Evolutionary conservation across 2,888 invertebrate species (phyloP).

Genomic region (Lasioglossum zephyrum): DNA sequence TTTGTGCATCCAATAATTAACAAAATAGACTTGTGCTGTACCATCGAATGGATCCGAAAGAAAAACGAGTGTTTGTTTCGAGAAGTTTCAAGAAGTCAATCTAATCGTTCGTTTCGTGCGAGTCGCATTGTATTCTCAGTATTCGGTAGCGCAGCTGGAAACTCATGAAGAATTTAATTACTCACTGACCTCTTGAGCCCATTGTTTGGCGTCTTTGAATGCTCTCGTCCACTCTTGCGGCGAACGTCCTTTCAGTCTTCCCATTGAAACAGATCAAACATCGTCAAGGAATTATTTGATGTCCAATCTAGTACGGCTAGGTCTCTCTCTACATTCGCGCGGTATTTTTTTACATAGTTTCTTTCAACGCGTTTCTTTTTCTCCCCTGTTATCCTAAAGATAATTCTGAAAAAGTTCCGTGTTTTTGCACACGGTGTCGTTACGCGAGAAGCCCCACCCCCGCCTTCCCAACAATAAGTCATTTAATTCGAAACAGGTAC

Average conservation of each 20-base stretch:
- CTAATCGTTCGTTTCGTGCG: neutral
- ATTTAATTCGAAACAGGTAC: conserved; percentile 56
- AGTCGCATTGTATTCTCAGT: neutral
- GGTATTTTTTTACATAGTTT: too few relatives aligned
- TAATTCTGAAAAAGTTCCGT: too few relatives aligned
- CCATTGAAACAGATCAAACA: conserved; percentile 4
- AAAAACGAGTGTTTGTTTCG: neutral
- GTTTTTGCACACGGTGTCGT: too few relatives aligned
- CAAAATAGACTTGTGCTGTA: too few relatives aligned
- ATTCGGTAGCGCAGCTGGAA: neutral
- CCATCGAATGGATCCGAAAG: neutral
- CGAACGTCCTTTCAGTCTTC: conserved; percentile 79
- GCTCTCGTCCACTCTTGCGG: conserved; percentile 81
- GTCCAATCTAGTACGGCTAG: neutral
- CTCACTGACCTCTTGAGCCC: conserved; percentile 81
- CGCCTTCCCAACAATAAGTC: neutral
- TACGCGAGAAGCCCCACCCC: too few relatives aligned
- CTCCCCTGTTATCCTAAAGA: too few relatives aligned
- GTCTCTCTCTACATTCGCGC: neutral
- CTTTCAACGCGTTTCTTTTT: neutral
- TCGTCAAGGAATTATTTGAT: neutral
- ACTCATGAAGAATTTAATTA: neutral
- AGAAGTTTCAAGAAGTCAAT: neutral
- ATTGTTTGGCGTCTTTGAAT: conserved; percentile 82
- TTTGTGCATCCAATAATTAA: too few relatives aligned